Base-by-base conservation (phyloP, 1,140 invertebrate species). In the Eueides isabella region DNA sequence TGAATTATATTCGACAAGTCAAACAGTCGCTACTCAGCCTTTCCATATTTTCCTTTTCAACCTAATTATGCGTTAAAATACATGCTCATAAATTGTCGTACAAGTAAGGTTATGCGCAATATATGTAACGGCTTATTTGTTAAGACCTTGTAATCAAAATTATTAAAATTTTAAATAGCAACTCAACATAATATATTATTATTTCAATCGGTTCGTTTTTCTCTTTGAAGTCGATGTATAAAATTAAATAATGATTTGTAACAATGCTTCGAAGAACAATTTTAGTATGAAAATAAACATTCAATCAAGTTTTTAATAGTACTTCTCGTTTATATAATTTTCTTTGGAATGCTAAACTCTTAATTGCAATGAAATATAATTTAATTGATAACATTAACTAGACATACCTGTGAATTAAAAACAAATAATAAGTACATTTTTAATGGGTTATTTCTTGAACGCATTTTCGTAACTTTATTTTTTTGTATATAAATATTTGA, bases 41-140 rank as follows among this genome's bases (percentile, higher is more conserved):
- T 55, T 55, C 48, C 48, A 55, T 55, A 26, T 55, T 55, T 55
- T 55, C 48, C 48, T 55, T 55, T 55, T 55, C 23, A 55, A 55
- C 48, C 23, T 55, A 55, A 55, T 55, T 55, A 14, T 23, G 48
- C 48, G 48, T 55, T 55, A 26, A 55, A 55, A 55, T 55, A 55
- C 1, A 4, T 55, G 23, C 48, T 55, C 48, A 26, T 55, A 55
- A 55, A 55, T 23, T 26, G 48, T 55, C 48, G 26, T 55, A 23
- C 23, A 55, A 55, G 48, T 23, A 55, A 55, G 48, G 48, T 55
- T 55, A 12, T 9, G 26, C 48, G 48, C 9, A 26, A 55, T 55
- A 26, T 26, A 11, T 55, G 1, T 26, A 55, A 55, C 48, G 48
- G 19, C 26, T 55, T 55, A 55, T 55, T 55, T 55, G 19, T 26